Base-by-base conservation (phyloP, 2,888 invertebrate genomes). In the Ramazzottius varieornatus region DNA sequence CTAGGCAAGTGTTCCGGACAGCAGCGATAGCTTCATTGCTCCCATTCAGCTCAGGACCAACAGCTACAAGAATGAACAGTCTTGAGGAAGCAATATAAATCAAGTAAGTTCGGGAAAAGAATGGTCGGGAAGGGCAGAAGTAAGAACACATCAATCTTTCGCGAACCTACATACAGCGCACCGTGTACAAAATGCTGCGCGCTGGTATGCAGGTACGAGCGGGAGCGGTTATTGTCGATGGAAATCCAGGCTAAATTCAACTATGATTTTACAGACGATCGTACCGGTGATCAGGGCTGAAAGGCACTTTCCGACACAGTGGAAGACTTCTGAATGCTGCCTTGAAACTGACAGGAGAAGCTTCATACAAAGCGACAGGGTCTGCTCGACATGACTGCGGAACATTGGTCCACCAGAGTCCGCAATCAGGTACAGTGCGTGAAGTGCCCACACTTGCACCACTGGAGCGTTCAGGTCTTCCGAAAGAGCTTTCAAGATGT, bases 351-450 rank as follows among this genome's bases (percentile, higher is more conserved):
- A 69, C 63, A 74, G 70, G 24, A 75, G 69, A 65, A 94, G 80
- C 73, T 91, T 90, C 67, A 98, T 78, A n/a, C 88, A 86, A 65
- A 93, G 80, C 13, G 87, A 86, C 66, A 98, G 80, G 0, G 91
- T 86, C 0, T 92, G 89, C 73, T 98, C 96, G 29, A 96, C 93
- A 77, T 92, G 98, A 33, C 89, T 84, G 32, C 94, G 83, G 79
- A 98, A 98, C 92, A 98, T 94, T 0, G 98, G 96, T 0, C 98
- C 98, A 1, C 96, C 93, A 0, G 94, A 93, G 77, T 96, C 94
- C 1, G 92, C 93, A 67, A 98, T 87, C 68, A 96, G 81, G 0
- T 92, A 88, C 32, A 98, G 78, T 0, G 96, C 93, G 78, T 96
- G 92, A 20, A 98, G 79, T 0, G 96, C 86, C 96, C 96, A 98